Percentiles rank a stretch among this genome's conserved stretches.
phyloP scores from a whole-genome alignment of 2,888 invertebrate species.

The Cheilosia vulpina region DNA sequence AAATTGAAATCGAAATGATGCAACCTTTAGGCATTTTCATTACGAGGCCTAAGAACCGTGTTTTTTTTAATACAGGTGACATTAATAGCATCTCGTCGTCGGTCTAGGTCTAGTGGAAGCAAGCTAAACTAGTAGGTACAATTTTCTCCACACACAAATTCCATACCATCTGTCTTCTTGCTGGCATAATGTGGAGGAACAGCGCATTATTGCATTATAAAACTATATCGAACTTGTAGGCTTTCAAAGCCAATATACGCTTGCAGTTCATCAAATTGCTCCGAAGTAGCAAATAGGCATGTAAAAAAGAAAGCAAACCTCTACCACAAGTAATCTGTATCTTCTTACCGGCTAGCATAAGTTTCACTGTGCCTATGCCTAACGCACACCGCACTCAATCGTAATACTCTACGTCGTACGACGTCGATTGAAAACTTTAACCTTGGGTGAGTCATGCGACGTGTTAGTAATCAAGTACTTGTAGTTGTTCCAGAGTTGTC shows the following conservation, averaged over 20 bases:
- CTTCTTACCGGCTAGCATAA: not conserved
- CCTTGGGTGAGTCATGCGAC: constrained; percentile 68
- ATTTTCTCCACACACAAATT: too few relatives aligned
- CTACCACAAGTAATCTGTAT: not conserved
- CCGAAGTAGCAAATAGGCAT: not conserved
- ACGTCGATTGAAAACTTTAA: constrained; percentile 63
- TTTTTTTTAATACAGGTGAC: too few relatives aligned
- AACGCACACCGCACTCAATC: constrained; percentile 5
- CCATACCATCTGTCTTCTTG: too few relatives aligned
- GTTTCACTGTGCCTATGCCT: not conserved
- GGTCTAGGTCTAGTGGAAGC: too few relatives aligned
- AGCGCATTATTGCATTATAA: not conserved
- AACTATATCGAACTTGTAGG: not conserved
- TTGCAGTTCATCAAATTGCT: not conserved
- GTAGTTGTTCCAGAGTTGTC: constrained; percentile 44
- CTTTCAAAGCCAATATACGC: not conserved
- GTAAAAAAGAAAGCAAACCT: too few relatives aligned
- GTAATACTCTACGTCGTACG: constrained; percentile 13
- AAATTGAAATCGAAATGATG: too few relatives aligned
- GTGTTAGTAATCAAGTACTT: constrained; percentile 51
- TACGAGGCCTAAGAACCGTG: too few relatives aligned
- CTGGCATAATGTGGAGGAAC: too few relatives aligned
- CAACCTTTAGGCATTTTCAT: too few relatives aligned
- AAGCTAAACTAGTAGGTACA: too few relatives aligned
- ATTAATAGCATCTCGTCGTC: too few relatives aligned